These are phyloP conservation scores for Andrena dorsata DNA, from an alignment of 2,888 invertebrate genomes.

Conservation along the genomic window DNA sequence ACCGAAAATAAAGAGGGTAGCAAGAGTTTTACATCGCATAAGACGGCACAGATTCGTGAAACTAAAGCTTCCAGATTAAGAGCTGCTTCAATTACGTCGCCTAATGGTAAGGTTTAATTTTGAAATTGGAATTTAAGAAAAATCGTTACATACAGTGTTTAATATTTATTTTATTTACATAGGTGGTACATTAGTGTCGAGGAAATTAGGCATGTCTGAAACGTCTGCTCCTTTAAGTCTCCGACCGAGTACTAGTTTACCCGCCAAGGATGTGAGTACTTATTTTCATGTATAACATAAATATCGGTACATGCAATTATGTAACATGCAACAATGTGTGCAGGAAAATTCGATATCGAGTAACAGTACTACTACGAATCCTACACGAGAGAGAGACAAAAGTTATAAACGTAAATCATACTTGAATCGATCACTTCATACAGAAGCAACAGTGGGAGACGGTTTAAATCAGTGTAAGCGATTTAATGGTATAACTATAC, in stretches of 20 bases:
- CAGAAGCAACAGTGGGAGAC: conserved; percentile 82
- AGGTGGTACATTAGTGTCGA: conserved; percentile 68
- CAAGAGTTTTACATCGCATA: conserved; percentile 68
- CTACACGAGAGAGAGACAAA: conserved; percentile 86
- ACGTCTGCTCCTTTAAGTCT: conserved; percentile 60
- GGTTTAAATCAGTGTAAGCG: conserved; percentile 63
- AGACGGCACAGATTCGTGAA: conserved; percentile 75
- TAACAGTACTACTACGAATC: conserved; percentile 71
- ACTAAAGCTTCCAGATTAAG: conserved; percentile 79
- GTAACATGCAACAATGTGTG: conserved; percentile 40
- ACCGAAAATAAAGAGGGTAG: conserved; percentile 71
- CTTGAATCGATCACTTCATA: conserved; percentile 87
- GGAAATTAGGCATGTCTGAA: conserved; percentile 68
- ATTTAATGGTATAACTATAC: neutral
- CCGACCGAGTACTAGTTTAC: conserved; percentile 67
- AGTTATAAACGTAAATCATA: conserved; percentile 89
- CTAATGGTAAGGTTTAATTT: conserved; percentile 69
- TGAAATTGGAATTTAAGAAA: neutral
- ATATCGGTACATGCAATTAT: neutral
- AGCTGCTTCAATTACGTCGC: conserved; percentile 78
- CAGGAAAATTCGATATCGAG: conserved; percentile 79
- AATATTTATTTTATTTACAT: conserved; percentile 26
- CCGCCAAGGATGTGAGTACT: conserved; percentile 70
- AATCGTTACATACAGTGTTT: neutral
- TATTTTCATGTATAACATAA: neutral